phyloP scores from a whole-genome alignment of 2,113 vertebrate species.

The Rhabdomys dilectus region DNA sequence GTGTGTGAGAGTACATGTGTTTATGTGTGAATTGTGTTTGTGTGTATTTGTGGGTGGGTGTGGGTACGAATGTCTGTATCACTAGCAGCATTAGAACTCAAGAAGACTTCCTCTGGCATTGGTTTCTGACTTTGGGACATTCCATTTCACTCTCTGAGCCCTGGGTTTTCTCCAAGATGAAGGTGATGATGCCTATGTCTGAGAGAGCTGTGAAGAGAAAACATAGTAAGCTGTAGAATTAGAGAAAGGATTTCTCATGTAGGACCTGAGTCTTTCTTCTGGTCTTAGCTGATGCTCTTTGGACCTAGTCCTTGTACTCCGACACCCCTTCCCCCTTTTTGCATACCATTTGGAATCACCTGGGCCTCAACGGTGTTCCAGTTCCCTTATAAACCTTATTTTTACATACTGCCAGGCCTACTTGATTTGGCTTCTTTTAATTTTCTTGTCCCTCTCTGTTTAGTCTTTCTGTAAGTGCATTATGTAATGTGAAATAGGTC shows the following conservation, averaged over 20 bases:
- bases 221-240: background rate
- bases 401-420: background rate
- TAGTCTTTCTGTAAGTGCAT: constrained; percentile 51
- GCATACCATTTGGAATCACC: background rate
- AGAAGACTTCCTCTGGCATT: background rate
- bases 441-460: constrained; percentile 50
- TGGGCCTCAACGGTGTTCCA: background rate
- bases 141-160: background rate
- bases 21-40: background rate
- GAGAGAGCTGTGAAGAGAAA: background rate
- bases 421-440: constrained; percentile 67
- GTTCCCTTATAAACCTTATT: constrained; percentile 40
- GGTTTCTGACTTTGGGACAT: constrained; percentile 6
- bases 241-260: background rate
- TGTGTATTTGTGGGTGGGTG: background rate
- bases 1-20: background rate
- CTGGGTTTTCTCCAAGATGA: background rate
- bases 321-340: background rate
- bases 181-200: background rate
- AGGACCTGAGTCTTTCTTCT: background rate
- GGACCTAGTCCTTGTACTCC: background rate
- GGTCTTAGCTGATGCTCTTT: background rate
- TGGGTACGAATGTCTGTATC: background rate
- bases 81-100: background rate
- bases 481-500: constrained; percentile 62